phyloP scores from a whole-genome alignment of 2,797 vertebrate genomes.

The Rhodeus uyekii region DNA sequence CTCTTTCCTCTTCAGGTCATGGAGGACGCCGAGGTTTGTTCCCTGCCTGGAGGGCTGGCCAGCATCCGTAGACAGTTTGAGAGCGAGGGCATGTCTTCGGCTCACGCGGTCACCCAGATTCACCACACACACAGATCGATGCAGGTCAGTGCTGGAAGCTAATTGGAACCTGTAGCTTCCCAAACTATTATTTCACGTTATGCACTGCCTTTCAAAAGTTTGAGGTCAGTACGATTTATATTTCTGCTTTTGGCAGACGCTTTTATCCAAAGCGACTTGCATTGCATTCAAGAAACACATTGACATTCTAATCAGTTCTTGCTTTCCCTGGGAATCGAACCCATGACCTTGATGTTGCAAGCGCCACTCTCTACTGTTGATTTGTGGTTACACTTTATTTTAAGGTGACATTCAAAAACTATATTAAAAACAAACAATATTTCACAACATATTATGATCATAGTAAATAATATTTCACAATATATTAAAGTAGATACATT shows the following conservation, averaged over 20 bases:
- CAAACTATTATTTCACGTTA: background rate
- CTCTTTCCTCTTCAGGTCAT: constrained; percentile 79
- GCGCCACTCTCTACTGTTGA: no score
- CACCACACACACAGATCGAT: constrained; percentile 80
- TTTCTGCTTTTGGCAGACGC: no score
- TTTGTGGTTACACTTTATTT: no score
- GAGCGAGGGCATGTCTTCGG: constrained; percentile 77
- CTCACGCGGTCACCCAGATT: constrained; percentile 80
- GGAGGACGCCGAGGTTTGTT: constrained; percentile 87
- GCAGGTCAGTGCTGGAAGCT: constrained; percentile 78
- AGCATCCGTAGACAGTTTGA: constrained; percentile 92
- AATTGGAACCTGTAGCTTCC: background rate
- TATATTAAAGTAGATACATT: background rate
- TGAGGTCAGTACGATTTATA: background rate
- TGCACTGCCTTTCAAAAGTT: background rate
- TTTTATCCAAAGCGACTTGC: no score
- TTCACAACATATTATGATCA: background rate
- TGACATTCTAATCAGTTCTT: no score
- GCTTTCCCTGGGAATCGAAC: no score
- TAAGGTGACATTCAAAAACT: no score
- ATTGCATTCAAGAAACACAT: no score
- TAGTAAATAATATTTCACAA: background rate
- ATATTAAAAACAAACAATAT: no score
- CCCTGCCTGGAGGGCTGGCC: constrained; percentile 89
- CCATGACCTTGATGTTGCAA: no score